These are phyloP conservation scores for Spisula solida DNA, from an alignment of 2,888 invertebrate genomes.

Conservation along the genomic window DNA sequence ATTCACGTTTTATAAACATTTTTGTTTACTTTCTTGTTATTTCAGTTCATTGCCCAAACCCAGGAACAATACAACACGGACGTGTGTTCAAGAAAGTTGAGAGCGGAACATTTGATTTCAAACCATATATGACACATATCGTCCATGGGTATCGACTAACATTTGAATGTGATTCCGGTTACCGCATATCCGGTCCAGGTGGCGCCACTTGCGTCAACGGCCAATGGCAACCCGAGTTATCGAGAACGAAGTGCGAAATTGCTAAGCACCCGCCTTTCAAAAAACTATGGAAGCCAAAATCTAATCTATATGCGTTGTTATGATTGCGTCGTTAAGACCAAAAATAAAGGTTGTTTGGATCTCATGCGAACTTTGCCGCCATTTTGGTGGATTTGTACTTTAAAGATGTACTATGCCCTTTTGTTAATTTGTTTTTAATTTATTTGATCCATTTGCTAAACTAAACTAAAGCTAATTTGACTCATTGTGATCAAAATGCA, in stretches of 20 bases:
- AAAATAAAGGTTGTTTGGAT: neutral
- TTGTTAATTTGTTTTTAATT: too few species aligned
- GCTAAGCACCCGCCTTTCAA: constrained; percentile 93
- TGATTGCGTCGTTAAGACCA: neutral
- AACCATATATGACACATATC: constrained; percentile 92
- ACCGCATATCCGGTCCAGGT: constrained; percentile 94
- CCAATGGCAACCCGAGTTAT: constrained; percentile 94
- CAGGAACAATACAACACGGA: constrained; percentile 65
- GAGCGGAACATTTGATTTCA: constrained; percentile 97
- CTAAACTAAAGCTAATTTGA: too few species aligned
- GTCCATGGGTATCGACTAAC: constrained; percentile 89
- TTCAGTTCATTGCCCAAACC: constrained; percentile 70
- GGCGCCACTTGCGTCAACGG: constrained; percentile 98
- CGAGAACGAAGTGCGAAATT: constrained; percentile 93
- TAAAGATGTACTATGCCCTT: too few species aligned
- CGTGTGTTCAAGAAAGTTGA: constrained; percentile 90
- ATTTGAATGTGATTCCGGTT: constrained; percentile 98
- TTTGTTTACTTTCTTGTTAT: neutral
- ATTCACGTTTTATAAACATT: too few species aligned
- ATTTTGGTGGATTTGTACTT: neutral
- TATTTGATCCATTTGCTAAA: too few species aligned
- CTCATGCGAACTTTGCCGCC: neutral
- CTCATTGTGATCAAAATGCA: too few species aligned
- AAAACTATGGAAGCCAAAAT: constrained; percentile 78
- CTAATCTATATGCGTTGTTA: constrained; percentile 39